Evolutionary conservation across 2,888 invertebrate genomes (phyloP), one percentile per base, ranked within the genome.

Genomic region (Andrena dorsata): DNA sequence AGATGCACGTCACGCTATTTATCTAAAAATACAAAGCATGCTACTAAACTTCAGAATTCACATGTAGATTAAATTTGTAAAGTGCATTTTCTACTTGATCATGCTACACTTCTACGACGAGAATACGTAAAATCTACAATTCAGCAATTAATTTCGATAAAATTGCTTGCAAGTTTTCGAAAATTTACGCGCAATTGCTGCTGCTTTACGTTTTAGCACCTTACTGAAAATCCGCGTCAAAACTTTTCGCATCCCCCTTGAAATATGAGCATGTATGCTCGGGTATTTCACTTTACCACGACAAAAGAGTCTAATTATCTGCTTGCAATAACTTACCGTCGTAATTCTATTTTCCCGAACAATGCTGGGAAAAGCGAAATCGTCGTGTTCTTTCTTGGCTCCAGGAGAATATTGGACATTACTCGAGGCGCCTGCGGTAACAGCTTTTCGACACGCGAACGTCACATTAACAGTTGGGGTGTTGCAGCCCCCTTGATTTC

Each of bases 371-470:
- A 66, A 70, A 79, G 80, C 64, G 76, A 84, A 80, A 76, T 71
- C 76, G 82, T 71, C 58, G 63, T 60, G 69, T 80, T 86, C 83
- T 86, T 84, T 83, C 81, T 72, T 79, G 83, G 84, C 82, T 74
- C 83, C 87, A 88, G 90, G 87, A 16, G 91, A 90, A 90, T 92
- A 92, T 93, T 90, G 91, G 92, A 90, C 89, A 90, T 93, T 92
- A 92, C 86, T 84, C 86, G 88, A 88, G 90, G 90, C 90, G 89
- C 82, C 89, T 88, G 70, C 72, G 83, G 87, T 92, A 93, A 93
- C 89, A 90, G 89, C 89, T 84, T 85, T 84, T 83, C 84, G 83
- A 87, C 93, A 93, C 93, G 93, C 93, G 89, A 93, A 89, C 88
- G 56, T 87, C 68, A 78, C 92, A 93, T 93, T 92, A 93, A 86